Conservation (phyloP, 1,140 invertebrate species). For the Acromyrmex echinatior region DNA sequence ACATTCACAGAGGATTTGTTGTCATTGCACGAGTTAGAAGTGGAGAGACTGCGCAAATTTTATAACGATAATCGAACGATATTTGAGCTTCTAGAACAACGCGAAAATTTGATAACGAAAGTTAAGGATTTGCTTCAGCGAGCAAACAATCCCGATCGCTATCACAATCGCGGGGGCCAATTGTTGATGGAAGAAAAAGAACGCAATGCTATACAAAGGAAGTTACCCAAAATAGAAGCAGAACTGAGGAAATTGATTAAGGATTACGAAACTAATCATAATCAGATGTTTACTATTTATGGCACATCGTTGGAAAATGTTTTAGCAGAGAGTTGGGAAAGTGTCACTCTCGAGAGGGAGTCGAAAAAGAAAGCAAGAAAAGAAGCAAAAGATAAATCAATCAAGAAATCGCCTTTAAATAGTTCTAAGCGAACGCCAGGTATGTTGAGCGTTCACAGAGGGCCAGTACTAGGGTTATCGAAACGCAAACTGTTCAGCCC, state of each 20-base stretch:
- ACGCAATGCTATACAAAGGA: conserved; percentile 90
- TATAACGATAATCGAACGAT: conserved; percentile 87
- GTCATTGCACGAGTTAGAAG: conserved; percentile 90
- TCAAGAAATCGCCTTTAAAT: conserved; percentile 80
- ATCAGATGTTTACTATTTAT: conserved; percentile 87
- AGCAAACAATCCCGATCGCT: conserved; percentile 92
- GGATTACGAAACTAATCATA: conserved; percentile 87
- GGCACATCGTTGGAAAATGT: conserved; percentile 88
- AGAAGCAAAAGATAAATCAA: conserved; percentile 82
- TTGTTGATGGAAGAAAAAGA: conserved; percentile 94
- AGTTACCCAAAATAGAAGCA: conserved; percentile 89
- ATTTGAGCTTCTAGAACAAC: conserved; percentile 89
- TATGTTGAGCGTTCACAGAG: conserved; percentile 69
- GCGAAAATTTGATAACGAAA: conserved; percentile 89
- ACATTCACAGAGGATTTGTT: conserved; percentile 92
- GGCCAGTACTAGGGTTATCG: conserved; percentile 70
- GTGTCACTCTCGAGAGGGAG: conserved; percentile 81
- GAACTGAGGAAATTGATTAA: conserved; percentile 87
- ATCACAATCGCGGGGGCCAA: conserved; percentile 94
- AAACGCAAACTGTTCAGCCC: conserved; percentile 81
- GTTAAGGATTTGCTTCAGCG: conserved; percentile 91
- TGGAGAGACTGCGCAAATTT: conserved; percentile 89
- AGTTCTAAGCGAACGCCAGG: conserved; percentile 71
- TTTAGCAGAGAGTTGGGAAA: conserved; percentile 87
- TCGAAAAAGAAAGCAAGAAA: conserved; percentile 82